Evolutionary conservation across 2,888 invertebrate species (phyloP).

Genomic region (Odontomyia ornata): DNA sequence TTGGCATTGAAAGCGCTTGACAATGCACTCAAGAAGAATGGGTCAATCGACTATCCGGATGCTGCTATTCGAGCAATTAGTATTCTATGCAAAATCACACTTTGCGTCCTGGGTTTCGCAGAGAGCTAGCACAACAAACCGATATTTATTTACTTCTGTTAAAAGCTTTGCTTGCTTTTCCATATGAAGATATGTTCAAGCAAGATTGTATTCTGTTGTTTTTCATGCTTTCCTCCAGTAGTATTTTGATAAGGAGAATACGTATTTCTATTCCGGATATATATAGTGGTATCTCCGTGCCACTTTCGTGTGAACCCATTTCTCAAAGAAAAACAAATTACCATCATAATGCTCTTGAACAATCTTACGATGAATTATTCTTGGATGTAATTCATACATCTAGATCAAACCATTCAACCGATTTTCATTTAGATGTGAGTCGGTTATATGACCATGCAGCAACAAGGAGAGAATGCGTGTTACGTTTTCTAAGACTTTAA

Average conservation of each 20-base stretch:
- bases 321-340: conserved; percentile 40
- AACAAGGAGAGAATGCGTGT: conserved; percentile 13
- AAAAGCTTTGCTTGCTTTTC: conserved; percentile 56
- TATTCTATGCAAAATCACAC: conserved; percentile 57
- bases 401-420: not conserved
- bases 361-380: conserved; percentile 42
- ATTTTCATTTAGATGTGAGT: conserved; percentile 26
- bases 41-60: conserved; percentile 54
- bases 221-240: conserved; percentile 57
- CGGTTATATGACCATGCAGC: not conserved
- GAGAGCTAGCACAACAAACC: conserved; percentile 54
- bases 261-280: conserved; percentile 54
- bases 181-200: conserved; percentile 55
- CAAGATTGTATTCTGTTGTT: conserved; percentile 56
- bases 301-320: conserved; percentile 56
- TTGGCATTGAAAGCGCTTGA: conserved; percentile 54
- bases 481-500: conserved; percentile 51
- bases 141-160: conserved; percentile 57
- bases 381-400: not conserved
- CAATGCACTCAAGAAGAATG: conserved; percentile 53
- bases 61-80: conserved; percentile 56
- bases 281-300: conserved; percentile 53
- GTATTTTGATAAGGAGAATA: conserved; percentile 49
- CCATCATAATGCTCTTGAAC: conserved; percentile 42
- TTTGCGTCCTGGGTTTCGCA: conserved; percentile 56